phyloP scores from a whole-genome alignment of 2,113 vertebrate genomes.

The Pseudorhombus dupliciocellatus region DNA sequence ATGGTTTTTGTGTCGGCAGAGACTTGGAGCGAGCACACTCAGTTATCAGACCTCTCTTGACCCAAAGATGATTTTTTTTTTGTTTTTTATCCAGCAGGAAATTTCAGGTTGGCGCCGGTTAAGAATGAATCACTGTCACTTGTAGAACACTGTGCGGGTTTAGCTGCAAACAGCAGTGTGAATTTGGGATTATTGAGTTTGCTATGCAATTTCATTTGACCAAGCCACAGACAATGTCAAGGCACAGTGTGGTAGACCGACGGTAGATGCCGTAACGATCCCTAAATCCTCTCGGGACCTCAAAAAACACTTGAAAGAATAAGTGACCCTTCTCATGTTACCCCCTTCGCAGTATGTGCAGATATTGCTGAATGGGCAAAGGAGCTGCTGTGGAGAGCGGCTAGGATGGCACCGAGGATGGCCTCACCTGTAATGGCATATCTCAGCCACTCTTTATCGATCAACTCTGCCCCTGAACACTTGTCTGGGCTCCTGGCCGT shows the following conservation, averaged over 20 bases:
- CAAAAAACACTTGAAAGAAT: constrained; percentile 71
- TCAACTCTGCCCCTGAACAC: constrained; percentile 69
- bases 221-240: constrained; percentile 71
- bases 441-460: constrained; percentile 68
- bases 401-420: constrained; percentile 68
- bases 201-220: constrained; percentile 68
- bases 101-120: background rate
- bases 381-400: constrained; percentile 34
- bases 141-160: background rate
- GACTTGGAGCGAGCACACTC: constrained; percentile 39
- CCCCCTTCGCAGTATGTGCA: constrained; percentile 51
- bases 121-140: background rate
- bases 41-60: constrained; percentile 17
- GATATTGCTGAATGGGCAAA: constrained; percentile 69
- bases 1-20: constrained; percentile 37
- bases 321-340: constrained; percentile 68
- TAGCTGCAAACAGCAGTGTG: constrained; percentile 15
- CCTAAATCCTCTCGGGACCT: constrained; percentile 53
- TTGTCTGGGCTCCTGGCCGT: constrained; percentile 68
- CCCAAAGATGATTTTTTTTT: background rate
- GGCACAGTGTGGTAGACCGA: constrained; percentile 63
- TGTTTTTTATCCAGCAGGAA: background rate
- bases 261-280: constrained; percentile 68
- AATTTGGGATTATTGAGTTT: constrained; percentile 60
- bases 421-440: constrained; percentile 78